These are phyloP conservation scores for Sciurus niger DNA, from an alignment of 2,113 vertebrate genomes.

Conservation along the genomic window DNA sequence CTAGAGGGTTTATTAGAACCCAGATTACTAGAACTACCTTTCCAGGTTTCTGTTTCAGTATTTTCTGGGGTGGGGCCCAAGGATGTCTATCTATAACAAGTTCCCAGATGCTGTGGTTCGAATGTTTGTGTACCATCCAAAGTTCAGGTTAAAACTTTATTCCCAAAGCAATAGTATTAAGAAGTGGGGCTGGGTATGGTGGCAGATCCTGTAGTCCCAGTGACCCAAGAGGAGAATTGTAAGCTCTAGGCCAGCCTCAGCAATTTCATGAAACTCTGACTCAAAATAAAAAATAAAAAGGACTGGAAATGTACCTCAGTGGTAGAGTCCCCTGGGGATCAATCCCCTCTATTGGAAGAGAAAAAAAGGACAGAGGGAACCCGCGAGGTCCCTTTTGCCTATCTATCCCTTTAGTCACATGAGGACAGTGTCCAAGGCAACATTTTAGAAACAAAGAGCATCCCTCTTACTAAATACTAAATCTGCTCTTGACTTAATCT, in stretches of 20 bases:
- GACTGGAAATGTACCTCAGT: too few relatives aligned
- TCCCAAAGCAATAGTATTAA: not conserved
- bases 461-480: not conserved
- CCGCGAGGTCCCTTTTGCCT: not conserved
- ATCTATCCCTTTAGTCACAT: not conserved
- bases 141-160: not conserved
- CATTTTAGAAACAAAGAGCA: not conserved
- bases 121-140: not conserved
- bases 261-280: too few relatives aligned
- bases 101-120: not conserved
- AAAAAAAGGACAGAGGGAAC: not conserved
- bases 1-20: not conserved
- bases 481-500: not conserved
- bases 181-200: not conserved
- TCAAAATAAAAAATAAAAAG: too few relatives aligned
- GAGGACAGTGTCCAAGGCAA: too few relatives aligned
- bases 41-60: not conserved
- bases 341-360: too few relatives aligned
- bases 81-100: not conserved
- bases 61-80: not conserved
- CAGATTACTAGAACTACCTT: not conserved
- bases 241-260: too few relatives aligned
- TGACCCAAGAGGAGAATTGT: too few relatives aligned
- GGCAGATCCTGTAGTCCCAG: too few relatives aligned
- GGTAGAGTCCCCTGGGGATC: too few relatives aligned